Conservation (phyloP, 1,140 invertebrate genomes). For the Melitaea cinxia region DNA sequence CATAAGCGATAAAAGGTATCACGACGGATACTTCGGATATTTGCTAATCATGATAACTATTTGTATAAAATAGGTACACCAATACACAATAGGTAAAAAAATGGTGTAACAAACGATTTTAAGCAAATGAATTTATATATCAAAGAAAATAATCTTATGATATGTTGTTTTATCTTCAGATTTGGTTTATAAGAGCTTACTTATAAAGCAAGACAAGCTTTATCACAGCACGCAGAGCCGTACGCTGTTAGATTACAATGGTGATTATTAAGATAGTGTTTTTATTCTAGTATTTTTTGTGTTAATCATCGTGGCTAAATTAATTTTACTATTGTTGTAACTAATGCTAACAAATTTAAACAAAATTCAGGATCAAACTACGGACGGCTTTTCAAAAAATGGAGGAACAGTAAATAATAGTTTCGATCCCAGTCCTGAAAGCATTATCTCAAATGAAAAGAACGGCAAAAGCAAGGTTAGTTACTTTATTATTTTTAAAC, state of each 20-base stretch:
- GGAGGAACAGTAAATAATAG: background rate
- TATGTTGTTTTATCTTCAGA: conserved; percentile 3
- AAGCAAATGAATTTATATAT: background rate
- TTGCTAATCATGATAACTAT: too few species aligned
- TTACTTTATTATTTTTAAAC: background rate
- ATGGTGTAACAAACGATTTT: too few species aligned
- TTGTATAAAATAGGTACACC: too few species aligned
- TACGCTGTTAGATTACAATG: background rate
- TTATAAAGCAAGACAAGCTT: background rate
- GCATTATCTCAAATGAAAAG: background rate
- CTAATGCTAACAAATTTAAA: too few species aligned
- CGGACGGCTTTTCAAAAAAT: background rate
- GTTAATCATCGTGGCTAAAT: background rate
- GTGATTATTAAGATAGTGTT: background rate
- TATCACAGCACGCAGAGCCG: background rate
- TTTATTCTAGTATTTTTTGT: background rate
- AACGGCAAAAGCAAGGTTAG: background rate
- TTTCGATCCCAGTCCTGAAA: background rate
- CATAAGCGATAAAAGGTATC: too few species aligned
- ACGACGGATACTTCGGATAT: too few species aligned
- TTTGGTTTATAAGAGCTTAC: background rate
- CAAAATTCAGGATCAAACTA: background rate
- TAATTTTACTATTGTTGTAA: background rate
- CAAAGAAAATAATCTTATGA: conserved; percentile 3
- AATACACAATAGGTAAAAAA: too few species aligned